phyloP scores from a whole-genome alignment of 2,113 vertebrate genomes.

The Morone chrysops region DNA sequence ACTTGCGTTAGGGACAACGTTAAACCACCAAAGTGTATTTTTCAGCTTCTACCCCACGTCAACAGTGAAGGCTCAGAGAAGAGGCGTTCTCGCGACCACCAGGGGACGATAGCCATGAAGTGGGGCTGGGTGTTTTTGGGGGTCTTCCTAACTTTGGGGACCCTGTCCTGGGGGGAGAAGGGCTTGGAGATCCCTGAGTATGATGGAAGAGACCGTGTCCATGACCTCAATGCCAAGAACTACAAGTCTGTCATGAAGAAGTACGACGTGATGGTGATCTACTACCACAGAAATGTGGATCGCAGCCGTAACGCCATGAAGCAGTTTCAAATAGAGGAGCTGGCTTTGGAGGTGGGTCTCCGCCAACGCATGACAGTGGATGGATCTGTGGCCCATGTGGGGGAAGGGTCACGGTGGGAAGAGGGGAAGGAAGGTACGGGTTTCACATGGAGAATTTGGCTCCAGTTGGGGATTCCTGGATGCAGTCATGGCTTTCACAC shows the following conservation, averaged over 20 bases:
- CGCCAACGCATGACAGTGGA: constrained; percentile 55
- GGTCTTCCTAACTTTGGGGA: constrained; percentile 73
- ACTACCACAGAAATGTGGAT: constrained; percentile 89
- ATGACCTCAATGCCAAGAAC: constrained; percentile 88
- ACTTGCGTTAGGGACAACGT: constrained; percentile 63
- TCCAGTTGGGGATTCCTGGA: constrained; percentile 35
- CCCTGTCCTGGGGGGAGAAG: constrained; percentile 82
- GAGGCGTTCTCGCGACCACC: constrained; percentile 28
- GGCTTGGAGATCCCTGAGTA: constrained; percentile 91
- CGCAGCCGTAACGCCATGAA: constrained; percentile 87
- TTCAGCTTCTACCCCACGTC: background rate
- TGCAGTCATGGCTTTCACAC: background rate
- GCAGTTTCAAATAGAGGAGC: constrained; percentile 91
- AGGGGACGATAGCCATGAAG: constrained; percentile 78
- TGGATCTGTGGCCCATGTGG: constrained; percentile 34
- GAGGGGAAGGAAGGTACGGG: constrained; percentile 14
- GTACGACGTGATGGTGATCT: constrained; percentile 92
- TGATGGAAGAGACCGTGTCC: constrained; percentile 91
- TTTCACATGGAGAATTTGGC: constrained; percentile 34
- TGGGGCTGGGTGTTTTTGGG: constrained; percentile 83
- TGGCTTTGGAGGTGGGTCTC: constrained; percentile 90
- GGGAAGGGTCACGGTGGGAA: constrained; percentile 41
- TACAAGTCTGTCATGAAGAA: constrained; percentile 92
- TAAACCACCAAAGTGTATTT: constrained; percentile 25
- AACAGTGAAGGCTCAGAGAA: constrained; percentile 50